These are phyloP conservation scores for Smittia sp. DNA, from an alignment of 2,888 invertebrate species.

Conservation along the genomic window DNA sequence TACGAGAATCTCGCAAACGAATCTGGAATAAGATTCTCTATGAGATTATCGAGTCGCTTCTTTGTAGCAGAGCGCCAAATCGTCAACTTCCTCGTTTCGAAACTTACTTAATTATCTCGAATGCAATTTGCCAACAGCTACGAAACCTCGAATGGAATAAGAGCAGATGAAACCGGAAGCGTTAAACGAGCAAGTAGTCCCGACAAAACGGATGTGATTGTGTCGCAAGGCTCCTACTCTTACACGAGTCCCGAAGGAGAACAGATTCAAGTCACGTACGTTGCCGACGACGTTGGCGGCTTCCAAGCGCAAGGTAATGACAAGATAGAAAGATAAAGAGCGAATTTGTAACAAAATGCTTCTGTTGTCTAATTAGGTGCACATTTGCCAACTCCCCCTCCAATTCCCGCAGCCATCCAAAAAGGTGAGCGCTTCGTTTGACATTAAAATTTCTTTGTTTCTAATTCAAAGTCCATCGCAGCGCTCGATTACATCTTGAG, in stretches of 20 bases:
- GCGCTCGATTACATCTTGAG: slow-evolving; percentile 69
- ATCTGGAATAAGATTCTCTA: too few species aligned
- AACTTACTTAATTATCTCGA: too few species aligned
- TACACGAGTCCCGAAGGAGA: slow-evolving; percentile 65
- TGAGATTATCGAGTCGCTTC: too few species aligned
- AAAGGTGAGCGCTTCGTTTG: not conserved
- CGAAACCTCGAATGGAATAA: slow-evolving; percentile 64
- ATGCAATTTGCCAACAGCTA: slow-evolving; percentile 44
- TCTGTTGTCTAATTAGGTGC: slow-evolving; percentile 48
- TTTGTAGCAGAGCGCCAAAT: too few species aligned
- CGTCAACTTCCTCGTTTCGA: too few species aligned
- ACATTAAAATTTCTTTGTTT: not conserved
- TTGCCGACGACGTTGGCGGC: slow-evolving; percentile 66
- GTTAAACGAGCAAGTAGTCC: slow-evolving; percentile 61
- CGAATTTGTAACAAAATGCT: not conserved
- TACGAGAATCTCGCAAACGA: too few species aligned
- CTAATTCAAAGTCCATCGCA: slow-evolving; percentile 39
- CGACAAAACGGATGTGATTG: slow-evolving; percentile 56
- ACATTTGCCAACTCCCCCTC: slow-evolving; percentile 69
- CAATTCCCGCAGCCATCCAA: slow-evolving; percentile 29
- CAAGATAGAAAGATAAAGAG: slow-evolving; percentile 50
- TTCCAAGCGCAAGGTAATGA: slow-evolving; percentile 57
- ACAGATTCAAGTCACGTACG: slow-evolving; percentile 58
- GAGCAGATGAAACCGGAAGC: slow-evolving; percentile 59
- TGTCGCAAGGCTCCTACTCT: slow-evolving; percentile 56